phyloP scores from a whole-genome alignment of 2,113 vertebrate genomes.

The Dendrocopos noguchii region DNA sequence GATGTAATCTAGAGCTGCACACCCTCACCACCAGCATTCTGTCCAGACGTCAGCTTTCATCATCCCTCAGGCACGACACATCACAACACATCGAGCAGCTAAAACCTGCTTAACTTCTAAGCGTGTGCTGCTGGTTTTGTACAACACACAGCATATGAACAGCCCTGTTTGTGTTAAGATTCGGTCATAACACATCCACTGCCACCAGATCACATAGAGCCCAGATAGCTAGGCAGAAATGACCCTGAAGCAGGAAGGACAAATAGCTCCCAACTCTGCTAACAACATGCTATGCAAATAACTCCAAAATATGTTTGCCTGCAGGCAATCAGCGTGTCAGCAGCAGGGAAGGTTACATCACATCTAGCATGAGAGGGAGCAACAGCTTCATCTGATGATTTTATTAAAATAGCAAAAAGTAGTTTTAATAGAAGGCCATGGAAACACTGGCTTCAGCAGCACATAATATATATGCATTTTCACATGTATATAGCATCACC shows the following conservation, averaged over 20 bases:
- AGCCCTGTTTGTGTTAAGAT: not conserved
- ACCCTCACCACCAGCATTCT: not conserved
- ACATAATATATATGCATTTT: not conserved
- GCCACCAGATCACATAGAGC: accelerated
- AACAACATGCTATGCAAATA: accelerated
- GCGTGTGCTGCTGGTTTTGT: not conserved
- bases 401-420: not conserved
- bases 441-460: not conserved
- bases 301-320: not conserved
- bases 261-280: not conserved
- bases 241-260: not conserved
- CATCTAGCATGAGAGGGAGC: not conserved
- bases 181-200: accelerated
- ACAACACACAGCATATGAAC: not conserved
- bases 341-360: not conserved
- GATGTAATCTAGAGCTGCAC: not conserved
- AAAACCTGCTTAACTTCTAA: not conserved
- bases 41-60: not conserved
- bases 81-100: not conserved
- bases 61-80: not conserved
- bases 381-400: not conserved
- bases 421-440: not conserved
- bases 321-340: not conserved
- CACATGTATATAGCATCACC: too few relatives aligned
- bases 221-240: not conserved